Conservation (phyloP, 1,140 invertebrate genomes). For the Thaumatotibia leucotreta region DNA sequence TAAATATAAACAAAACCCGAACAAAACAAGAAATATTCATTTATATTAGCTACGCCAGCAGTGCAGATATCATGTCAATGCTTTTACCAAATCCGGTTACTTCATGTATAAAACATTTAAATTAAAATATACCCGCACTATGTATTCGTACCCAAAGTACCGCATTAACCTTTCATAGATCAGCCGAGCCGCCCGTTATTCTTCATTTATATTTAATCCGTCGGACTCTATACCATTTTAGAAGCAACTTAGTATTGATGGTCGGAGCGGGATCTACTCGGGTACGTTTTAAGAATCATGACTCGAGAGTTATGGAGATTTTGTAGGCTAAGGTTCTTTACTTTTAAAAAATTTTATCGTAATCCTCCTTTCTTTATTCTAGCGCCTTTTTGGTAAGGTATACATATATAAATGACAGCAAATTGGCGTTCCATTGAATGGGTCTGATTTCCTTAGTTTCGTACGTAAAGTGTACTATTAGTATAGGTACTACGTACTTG, state of each 20-base stretch:
- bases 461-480: no score
- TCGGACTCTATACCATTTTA: not conserved
- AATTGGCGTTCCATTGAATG: no score
- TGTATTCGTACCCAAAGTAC: not conserved
- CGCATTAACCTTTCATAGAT: constrained; percentile 12
- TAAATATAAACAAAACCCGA: no score
- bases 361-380: not conserved
- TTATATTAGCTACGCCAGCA: no score
- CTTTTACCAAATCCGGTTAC: not conserved
- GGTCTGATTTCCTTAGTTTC: no score
- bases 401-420: no score
- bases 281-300: not conserved
- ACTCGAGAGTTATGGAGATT: not conserved
- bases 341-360: not conserved
- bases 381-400: not conserved
- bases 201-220: constrained; percentile 14
- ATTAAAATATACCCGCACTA: not conserved
- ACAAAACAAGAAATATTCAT: no score
- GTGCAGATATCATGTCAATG: no score
- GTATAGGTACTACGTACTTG: no score
- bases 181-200: constrained; percentile 1
- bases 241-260: not conserved
- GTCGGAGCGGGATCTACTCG: not conserved
- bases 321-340: not conserved
- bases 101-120: not conserved